Evolutionary conservation across 2,797 vertebrate genomes (phyloP).

Genomic region (Neoniphon sammara): DNA sequence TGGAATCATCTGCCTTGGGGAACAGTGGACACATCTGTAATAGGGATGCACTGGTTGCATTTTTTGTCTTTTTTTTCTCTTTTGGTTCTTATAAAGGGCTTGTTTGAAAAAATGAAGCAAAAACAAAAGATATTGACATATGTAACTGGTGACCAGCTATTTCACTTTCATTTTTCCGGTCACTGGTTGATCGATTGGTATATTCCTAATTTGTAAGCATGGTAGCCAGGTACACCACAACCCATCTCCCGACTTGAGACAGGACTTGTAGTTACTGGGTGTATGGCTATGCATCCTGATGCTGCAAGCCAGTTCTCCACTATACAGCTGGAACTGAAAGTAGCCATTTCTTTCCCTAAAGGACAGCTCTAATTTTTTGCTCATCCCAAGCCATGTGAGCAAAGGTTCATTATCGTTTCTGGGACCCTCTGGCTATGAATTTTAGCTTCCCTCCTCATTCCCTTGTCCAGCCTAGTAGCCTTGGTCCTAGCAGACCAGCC

Average conservation of each 20-base stretch:
- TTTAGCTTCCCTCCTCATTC: conserved; percentile 37
- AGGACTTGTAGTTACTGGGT: neutral
- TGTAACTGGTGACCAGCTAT: no score
- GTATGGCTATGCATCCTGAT: neutral
- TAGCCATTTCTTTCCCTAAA: conserved; percentile 24
- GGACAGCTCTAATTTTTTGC: conserved; percentile 28
- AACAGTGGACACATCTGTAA: neutral
- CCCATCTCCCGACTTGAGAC: neutral
- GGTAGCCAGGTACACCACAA: neutral
- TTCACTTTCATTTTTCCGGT: no score
- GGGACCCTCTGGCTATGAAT: conserved; percentile 48
- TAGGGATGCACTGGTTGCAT: no score
- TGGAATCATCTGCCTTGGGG: neutral
- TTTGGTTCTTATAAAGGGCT: no score
- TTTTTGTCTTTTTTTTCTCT: no score
- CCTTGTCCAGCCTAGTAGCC: conserved; percentile 34
- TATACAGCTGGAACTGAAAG: conserved; percentile 11
- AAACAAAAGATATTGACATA: no score
- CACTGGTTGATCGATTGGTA: no score
- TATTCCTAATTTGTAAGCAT: no score
- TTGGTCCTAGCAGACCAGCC: conserved; percentile 39
- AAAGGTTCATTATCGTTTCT: conserved; percentile 41
- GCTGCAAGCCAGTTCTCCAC: neutral
- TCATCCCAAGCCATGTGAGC: conserved; percentile 33
- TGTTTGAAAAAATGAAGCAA: no score